Evolutionary conservation across 2,113 vertebrate genomes (phyloP).

Genomic region (Sylvia atricapilla): DNA sequence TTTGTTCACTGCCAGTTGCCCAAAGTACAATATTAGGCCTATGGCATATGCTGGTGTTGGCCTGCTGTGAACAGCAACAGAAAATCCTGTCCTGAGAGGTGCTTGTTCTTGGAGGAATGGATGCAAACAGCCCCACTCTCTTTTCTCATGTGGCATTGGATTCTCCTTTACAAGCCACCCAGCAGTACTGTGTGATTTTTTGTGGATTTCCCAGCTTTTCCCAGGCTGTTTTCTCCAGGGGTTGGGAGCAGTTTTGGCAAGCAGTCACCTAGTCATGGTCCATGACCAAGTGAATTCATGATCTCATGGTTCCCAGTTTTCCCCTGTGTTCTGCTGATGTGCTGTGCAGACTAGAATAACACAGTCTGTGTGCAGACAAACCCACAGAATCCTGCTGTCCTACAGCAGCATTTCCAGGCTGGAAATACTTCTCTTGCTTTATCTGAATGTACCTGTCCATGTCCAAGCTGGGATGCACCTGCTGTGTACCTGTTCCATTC

Average conservation of each 20-base stretch:
- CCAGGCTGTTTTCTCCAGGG: background rate
- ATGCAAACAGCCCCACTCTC: background rate
- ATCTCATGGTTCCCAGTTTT: background rate
- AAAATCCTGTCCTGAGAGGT: background rate
- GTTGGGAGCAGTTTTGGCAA: background rate
- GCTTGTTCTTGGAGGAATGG: background rate
- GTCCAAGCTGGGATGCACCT: background rate
- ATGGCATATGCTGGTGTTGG: background rate
- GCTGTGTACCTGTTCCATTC: background rate
- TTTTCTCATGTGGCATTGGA: fast-evolving
- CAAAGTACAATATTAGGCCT: background rate
- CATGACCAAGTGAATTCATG: background rate
- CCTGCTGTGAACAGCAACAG: background rate
- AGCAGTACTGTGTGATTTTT: background rate
- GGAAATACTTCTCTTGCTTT: background rate
- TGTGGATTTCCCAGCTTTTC: background rate
- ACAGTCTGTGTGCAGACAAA: background rate
- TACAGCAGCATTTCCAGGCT: fast-evolving
- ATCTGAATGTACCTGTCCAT: fast-evolving
- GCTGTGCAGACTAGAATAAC: background rate
- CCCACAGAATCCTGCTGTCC: background rate
- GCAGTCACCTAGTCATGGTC: background rate
- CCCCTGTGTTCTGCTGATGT: background rate
- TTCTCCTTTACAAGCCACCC: background rate
- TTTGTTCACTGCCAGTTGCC: background rate